These are phyloP conservation scores for Bombus turneri DNA, from an alignment of 1,140 invertebrate species.

Conservation along the genomic window DNA sequence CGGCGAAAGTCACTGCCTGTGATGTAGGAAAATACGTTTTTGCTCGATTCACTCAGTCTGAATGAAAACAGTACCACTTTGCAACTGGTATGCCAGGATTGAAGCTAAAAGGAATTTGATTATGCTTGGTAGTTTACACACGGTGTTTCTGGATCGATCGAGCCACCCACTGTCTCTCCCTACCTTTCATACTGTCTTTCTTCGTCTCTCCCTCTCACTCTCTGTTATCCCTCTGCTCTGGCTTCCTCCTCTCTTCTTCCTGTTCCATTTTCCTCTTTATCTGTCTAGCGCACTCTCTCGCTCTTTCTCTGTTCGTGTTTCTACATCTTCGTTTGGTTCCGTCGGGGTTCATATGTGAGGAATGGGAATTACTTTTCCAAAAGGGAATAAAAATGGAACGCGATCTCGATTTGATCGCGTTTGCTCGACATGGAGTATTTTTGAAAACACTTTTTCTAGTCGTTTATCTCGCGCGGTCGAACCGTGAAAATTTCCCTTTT, in stretches of 20 bases:
- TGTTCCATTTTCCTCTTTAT: constrained; percentile 47
- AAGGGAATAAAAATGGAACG: constrained; percentile 19
- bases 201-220: neutral
- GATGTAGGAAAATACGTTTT: constrained; percentile 39
- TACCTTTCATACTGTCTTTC: neutral
- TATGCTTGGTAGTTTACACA: constrained; percentile 71
- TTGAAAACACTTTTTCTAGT: neutral
- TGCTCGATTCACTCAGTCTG: constrained; percentile 32
- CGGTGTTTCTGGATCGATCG: constrained; percentile 70
- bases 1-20: constrained; percentile 12
- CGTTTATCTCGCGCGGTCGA: neutral
- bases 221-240: neutral
- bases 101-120: constrained; percentile 69
- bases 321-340: constrained; percentile 43
- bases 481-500: neutral
- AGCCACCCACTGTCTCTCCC: constrained; percentile 53
- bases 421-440: neutral
- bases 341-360: constrained; percentile 22
- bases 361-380: constrained; percentile 44
- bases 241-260: constrained; percentile 23
- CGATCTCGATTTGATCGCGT: neutral
- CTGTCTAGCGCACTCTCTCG: constrained; percentile 13
- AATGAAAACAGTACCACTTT: constrained; percentile 64
- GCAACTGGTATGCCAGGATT: constrained; percentile 48
- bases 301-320: constrained; percentile 16